Evolutionary conservation across 2,113 vertebrate species (phyloP).

Genomic region (Lethenteron reissneri): DNA sequence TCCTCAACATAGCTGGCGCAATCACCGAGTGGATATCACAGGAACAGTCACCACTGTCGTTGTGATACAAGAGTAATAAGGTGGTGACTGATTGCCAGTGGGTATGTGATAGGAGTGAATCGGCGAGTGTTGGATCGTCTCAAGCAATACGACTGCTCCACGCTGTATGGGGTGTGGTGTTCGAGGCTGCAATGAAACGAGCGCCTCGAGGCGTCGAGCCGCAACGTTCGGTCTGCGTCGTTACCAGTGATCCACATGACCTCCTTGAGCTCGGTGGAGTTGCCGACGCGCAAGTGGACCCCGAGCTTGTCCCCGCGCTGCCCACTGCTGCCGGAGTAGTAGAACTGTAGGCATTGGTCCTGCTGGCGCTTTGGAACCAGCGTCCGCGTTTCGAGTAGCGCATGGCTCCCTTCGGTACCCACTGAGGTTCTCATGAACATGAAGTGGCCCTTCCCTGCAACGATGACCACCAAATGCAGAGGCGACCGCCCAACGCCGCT

Average conservation of each 20-base stretch:
- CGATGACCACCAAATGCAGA: constrained; percentile 1
- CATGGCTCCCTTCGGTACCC: constrained; percentile 18
- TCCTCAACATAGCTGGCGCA: too few species aligned
- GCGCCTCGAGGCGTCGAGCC: neutral
- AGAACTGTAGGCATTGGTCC: constrained; percentile 66
- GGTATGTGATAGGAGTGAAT: too few species aligned
- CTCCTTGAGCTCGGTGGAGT: constrained; percentile 24
- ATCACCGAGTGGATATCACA: too few species aligned
- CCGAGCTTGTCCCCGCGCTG: constrained; percentile 30
- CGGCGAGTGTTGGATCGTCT: too few species aligned
- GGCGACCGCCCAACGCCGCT: too few species aligned
- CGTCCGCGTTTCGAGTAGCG: constrained; percentile 41
- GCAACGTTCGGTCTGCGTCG: neutral
- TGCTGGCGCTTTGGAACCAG: constrained; percentile 49
- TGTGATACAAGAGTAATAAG: too few species aligned
- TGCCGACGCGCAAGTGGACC: constrained; percentile 30
- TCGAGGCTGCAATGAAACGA: neutral
- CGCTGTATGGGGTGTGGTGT: neutral
- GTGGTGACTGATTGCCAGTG: too few species aligned
- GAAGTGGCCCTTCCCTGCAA: constrained; percentile 49
- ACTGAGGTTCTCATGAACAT: constrained; percentile 46
- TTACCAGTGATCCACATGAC: constrained; percentile 30
- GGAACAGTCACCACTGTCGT: too few species aligned
- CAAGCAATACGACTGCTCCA: neutral
- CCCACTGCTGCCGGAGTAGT: constrained; percentile 34